These are phyloP conservation scores for Botia almorhae DNA, from an alignment of 2,797 vertebrate genomes.

Conservation along the genomic window DNA sequence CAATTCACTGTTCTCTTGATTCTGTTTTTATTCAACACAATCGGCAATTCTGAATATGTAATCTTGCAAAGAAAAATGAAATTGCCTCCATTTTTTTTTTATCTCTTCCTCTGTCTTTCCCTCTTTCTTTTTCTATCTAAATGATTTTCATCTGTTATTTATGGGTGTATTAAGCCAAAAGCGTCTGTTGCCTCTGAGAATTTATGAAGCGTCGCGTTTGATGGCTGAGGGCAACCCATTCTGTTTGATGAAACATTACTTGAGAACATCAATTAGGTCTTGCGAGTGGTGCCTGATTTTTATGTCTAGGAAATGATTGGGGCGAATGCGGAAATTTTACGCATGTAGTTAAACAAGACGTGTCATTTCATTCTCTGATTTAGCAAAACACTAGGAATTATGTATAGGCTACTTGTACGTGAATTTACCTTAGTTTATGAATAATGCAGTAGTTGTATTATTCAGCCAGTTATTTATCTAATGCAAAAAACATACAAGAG, in stretches of 20 bases:
- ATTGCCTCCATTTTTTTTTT: constrained; percentile 41
- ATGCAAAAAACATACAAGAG: not conserved
- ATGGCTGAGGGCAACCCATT: constrained; percentile 41
- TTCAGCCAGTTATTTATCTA: not conserved
- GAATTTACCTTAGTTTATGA: not conserved
- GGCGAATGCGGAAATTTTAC: constrained; percentile 40
- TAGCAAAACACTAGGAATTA: not conserved
- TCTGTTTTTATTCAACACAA: constrained; percentile 50
- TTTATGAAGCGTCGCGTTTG: constrained; percentile 63
- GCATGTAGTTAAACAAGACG: not conserved
- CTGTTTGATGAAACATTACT: constrained; percentile 52
- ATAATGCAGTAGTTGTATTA: not conserved
- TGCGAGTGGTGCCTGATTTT: constrained; percentile 25
- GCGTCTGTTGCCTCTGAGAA: constrained; percentile 50
- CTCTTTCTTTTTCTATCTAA: constrained; percentile 34
- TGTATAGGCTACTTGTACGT: not conserved
- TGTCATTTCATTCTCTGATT: not conserved
- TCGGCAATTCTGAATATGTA: constrained; percentile 58
- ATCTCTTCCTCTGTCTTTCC: constrained; percentile 12
- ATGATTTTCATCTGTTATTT: constrained; percentile 64
- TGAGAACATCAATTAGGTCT: constrained; percentile 61
- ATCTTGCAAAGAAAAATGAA: constrained; percentile 63
- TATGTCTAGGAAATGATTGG: not conserved
- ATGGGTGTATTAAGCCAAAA: constrained; percentile 58
- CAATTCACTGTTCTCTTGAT: constrained; percentile 37